A percentile compares a stretch with the other conserved stretches of the same genome.
Conservation (phyloP, 2,113 vertebrate genomes). For the Trogon melanurus region DNA sequence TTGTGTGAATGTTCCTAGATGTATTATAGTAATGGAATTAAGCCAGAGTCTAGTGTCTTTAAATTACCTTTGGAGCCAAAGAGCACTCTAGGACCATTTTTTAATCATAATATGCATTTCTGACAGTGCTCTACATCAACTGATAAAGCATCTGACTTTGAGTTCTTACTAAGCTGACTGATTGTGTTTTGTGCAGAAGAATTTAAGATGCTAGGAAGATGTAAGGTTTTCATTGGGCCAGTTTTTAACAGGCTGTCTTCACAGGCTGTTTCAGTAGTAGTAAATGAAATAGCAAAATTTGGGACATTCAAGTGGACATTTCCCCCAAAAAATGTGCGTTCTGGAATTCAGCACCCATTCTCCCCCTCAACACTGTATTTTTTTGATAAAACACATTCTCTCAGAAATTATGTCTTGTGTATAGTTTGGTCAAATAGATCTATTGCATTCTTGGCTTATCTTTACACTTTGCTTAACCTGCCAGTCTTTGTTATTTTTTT, state of each 20-base stretch:
- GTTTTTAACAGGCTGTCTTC: neutral
- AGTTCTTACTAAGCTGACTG: neutral
- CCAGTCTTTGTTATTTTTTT: neutral
- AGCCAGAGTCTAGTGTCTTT: neutral
- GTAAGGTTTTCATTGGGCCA: neutral
- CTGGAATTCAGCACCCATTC: neutral
- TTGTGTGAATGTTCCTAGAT: neutral
- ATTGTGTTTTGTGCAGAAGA: neutral
- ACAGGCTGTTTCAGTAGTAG: neutral
- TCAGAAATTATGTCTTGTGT: neutral
- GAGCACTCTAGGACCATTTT: neutral
- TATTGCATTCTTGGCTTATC: neutral
- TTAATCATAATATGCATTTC: neutral
- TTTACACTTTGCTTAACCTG: neutral
- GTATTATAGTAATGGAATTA: neutral
- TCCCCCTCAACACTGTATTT: fast-evolving
- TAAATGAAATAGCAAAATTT: neutral
- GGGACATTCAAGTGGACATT: neutral
- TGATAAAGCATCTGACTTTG: neutral
- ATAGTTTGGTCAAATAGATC: neutral
- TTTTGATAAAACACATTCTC: neutral
- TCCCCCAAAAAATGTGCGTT: fast-evolving
- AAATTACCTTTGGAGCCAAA: neutral
- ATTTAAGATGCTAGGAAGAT: neutral
- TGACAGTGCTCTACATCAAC: neutral